These are phyloP conservation scores for Plectus sambesii DNA, from an alignment of 1,140 invertebrate genomes.

Conservation along the genomic window DNA sequence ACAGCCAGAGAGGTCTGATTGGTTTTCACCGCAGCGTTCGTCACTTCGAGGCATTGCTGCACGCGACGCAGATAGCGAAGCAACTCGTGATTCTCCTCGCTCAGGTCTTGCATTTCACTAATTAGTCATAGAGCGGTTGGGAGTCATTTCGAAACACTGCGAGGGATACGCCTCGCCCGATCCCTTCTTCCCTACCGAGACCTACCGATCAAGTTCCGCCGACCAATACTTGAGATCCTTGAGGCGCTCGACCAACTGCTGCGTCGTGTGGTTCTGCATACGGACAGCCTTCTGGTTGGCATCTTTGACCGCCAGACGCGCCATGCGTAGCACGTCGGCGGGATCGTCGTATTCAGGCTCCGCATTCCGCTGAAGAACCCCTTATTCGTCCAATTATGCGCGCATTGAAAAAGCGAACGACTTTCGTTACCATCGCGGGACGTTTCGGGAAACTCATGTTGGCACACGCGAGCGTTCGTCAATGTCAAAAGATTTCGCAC, in stretches of 20 bases:
- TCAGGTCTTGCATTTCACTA: conserved; percentile 35
- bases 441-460: no score
- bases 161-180: no score
- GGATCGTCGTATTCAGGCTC: conserved; percentile 39
- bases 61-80: conserved; percentile 31
- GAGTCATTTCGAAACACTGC: no score
- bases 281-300: conserved; percentile 34
- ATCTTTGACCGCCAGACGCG: conserved; percentile 36
- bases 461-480: no score
- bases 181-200: neutral
- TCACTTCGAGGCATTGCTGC: conserved; percentile 26
- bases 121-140: neutral
- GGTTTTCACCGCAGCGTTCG: conserved; percentile 26
- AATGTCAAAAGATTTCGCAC: no score
- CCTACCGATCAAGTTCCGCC: conserved; percentile 34
- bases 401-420: no score
- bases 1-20: conserved; percentile 37
- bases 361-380: no score
- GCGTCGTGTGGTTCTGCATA: conserved; percentile 38
- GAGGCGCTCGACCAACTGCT: conserved; percentile 36
- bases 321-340: conserved; percentile 33
- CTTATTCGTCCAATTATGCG: no score
- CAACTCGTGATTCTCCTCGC: conserved; percentile 38
- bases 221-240: conserved; percentile 43
- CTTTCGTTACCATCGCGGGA: no score